Base-by-base conservation (phyloP, 2,113 vertebrate genomes). In the Cervus canadensis region DNA sequence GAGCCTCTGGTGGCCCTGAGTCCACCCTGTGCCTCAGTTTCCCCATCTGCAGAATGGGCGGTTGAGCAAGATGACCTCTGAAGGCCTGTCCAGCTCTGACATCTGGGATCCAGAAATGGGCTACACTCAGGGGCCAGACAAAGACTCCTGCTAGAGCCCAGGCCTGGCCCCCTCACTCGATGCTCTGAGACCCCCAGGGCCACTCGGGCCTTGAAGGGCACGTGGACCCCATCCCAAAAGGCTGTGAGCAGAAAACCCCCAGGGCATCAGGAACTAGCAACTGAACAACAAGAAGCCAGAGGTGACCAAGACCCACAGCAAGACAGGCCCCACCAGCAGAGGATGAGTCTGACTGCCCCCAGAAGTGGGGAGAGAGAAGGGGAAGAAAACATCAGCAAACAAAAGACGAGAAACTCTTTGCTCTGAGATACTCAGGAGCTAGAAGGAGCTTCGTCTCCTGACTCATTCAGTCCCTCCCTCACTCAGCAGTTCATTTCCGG, bases 311-410 rank as follows among this genome's bases (percentile, higher is more conserved):
- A 19, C 9, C 43, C 6, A 30, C 50, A 33, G 50, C 43, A 21
- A 48, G 60, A 45, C 19, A 8, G 21, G 12, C 40, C 21, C 48
- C 17, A 3, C 3, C 48, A 43, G 64, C 9, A 40, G 30, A 50
- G 0, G 0, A 3, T 9, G 78, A 10, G 26, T 33, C 62, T 48
- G 64, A 56, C 7, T 0, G 0, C 50, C 10, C 19, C 23, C 45
- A 9, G 48, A 25, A 45, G 2, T 16, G 10, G 16, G 40, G 19
- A 78, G 56, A 40, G 17, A 85, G 62, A 48, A 62, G 59, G 59
- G 76, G 17, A n/a, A 94, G 45, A 60, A 50, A 83, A 76, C 5
- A 50, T 5, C 10, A 62, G 45, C 6, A 17, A 94, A 30, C 2
- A 28, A 52, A 45, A 21, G 7, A 6, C 0, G 0, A 0, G 74